Evolutionary conservation across 1,140 invertebrate species (phyloP), one percentile per base, ranked within the genome.

Genomic region (Neodiprion virginianus): DNA sequence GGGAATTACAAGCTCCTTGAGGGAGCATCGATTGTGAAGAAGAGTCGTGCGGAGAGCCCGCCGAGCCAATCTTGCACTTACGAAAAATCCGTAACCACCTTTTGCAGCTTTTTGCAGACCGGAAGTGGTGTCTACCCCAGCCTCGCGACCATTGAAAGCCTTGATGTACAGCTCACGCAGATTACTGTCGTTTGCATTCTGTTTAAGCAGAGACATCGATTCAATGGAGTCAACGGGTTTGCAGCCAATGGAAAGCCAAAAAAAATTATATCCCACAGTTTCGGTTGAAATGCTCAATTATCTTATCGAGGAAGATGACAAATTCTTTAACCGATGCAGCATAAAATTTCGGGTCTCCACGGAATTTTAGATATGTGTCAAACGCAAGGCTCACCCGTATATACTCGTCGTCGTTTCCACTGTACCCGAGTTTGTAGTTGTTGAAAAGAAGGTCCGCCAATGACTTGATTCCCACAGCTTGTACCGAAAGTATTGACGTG

Each of bases 401-500:
- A 50, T 88, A 88, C 73, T 85, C 83, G 28, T 88, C 85, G 7
- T 88, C 88, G 14, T 75, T 79, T 1, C 79, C 81, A 17, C 85
- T 90, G 75, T 92, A 93, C 5, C 91, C 91, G 49, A 92, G 89
- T 76, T 90, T 90, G 69, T 92, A 90, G 72, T 91, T 87, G 23
- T 90, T 91, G 47, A 89, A 84, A 1, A 92, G 77, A 0, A 93
- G 88, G 74, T 92, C 92, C 0, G 87, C 85, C 7, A 92, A 87
- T 0, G 89, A 91, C 40, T 87, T 89, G 14, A 93, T 91, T 28
- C 88, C 89, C 40, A 87, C 88, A 0, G 89, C 89, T 76, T 92
- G 88, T 0, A 93, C 91, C 0, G 92, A 92, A 17, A 93, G 79
- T 12, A 93, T 91, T 0, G 92, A 93, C 0, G 92, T 92, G 48